Percentiles rank a stretch among this genome's conserved stretches.
Conservation (phyloP, 2,113 vertebrate species). For the Poeciliopsis turrubarensis region DNA sequence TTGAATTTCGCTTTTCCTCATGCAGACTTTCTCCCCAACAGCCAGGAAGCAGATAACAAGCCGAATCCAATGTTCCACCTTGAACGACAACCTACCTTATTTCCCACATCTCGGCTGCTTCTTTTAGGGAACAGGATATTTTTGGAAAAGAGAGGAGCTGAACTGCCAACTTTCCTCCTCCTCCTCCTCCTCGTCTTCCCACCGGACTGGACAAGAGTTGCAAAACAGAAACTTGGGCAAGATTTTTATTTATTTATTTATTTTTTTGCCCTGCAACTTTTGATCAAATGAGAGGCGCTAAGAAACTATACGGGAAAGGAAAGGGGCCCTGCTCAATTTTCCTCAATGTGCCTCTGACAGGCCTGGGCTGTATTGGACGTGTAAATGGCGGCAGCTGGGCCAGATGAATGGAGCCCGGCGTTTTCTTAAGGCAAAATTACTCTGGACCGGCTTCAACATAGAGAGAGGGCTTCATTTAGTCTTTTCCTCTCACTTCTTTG, state of each 20-base stretch:
- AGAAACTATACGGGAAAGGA: constrained; percentile 49
- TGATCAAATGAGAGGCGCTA: constrained; percentile 51
- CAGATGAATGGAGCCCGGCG: constrained; percentile 35
- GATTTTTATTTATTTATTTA: constrained; percentile 2
- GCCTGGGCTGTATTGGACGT: constrained; percentile 33
- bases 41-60: constrained; percentile 23
- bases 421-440: constrained; percentile 42
- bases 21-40: constrained; percentile 26
- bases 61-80: constrained; percentile 46
- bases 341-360: constrained; percentile 49
- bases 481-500: constrained; percentile 17
- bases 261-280: constrained; percentile 26
- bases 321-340: constrained; percentile 65
- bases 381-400: constrained; percentile 38
- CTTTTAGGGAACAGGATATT: constrained; percentile 57
- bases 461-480: constrained; percentile 7
- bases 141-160: constrained; percentile 41
- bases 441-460: constrained; percentile 16
- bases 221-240: constrained; percentile 32
- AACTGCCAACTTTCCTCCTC: constrained; percentile 37
- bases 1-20: constrained; percentile 32
- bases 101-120: constrained; percentile 45
- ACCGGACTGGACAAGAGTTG: constrained; percentile 26
- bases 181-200: constrained; percentile 31
- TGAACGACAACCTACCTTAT: constrained; percentile 45